Evolutionary conservation across 2,113 vertebrate species (phyloP).

Genomic region (Capreolus pygargus): DNA sequence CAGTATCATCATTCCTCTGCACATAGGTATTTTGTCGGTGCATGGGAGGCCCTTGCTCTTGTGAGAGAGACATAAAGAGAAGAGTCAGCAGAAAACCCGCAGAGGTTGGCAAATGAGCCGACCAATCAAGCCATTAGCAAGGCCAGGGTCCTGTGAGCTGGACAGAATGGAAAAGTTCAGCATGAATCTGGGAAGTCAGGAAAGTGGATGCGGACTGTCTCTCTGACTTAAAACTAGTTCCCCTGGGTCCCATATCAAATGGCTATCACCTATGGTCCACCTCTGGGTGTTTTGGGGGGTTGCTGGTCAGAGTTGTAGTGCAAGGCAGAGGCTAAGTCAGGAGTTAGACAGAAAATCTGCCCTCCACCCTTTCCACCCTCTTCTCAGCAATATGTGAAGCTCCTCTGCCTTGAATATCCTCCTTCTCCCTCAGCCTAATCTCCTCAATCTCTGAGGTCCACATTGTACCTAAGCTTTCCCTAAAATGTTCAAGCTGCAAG

Average conservation of each 20-base stretch:
- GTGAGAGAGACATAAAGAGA: conserved; percentile 53
- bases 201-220: background rate
- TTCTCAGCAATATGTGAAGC: background rate
- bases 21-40: conserved; percentile 60
- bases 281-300: background rate
- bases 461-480: background rate
- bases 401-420: background rate
- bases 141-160: conserved; percentile 36
- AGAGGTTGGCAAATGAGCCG: conserved; percentile 49
- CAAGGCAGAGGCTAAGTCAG: background rate
- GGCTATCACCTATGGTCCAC: background rate
- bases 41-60: conserved; percentile 59
- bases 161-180: conserved; percentile 59
- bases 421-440: background rate
- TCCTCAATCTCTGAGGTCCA: background rate
- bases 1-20: conserved; percentile 44
- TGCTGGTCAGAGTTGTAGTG: background rate
- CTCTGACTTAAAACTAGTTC: background rate
- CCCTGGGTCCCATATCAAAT: background rate
- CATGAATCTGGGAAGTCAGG: background rate
- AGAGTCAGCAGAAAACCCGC: conserved; percentile 67
- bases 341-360: background rate
- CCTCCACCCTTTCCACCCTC: background rate
- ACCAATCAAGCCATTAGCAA: conserved; percentile 27
- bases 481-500: background rate